Evolutionary conservation across 1,140 invertebrate species (phyloP).

Genomic region (Sitophilus oryzae): DNA sequence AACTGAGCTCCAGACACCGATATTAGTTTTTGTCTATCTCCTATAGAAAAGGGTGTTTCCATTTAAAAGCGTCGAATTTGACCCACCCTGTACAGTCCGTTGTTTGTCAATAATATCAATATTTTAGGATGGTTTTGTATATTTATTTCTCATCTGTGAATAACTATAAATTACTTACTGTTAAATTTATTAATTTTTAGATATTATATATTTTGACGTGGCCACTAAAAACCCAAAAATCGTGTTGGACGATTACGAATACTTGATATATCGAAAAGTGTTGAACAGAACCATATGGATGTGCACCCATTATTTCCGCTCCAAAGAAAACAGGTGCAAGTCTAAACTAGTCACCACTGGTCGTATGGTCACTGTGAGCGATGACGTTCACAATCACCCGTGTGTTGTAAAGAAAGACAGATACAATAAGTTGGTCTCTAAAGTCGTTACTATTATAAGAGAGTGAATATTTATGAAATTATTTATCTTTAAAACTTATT

Average conservation of each 20-base stretch:
- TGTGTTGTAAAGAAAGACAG: conserved; percentile 16
- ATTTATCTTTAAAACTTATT: no score
- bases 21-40: no score
- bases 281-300: conserved; percentile 31
- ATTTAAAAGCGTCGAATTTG: no score
- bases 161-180: no score
- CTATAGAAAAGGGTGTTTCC: no score
- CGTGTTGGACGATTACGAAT: conserved; percentile 32
- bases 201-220: conserved; percentile 33
- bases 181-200: conserved; percentile 27
- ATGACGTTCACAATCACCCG: conserved; percentile 29
- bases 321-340: conserved; percentile 33
- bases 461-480: no score
- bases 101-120: no score
- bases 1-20: no score
- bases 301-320: conserved; percentile 31
- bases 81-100: no score
- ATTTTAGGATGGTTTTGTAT: no score
- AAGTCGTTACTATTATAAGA: conserved; percentile 27
- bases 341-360: conserved; percentile 32
- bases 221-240: conserved; percentile 35
- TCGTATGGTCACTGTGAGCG: conserved; percentile 25
- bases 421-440: conserved; percentile 28
- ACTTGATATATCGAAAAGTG: conserved; percentile 29
- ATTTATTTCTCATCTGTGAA: no score